Evolutionary conservation across 2,797 vertebrate species (phyloP).

Genomic region (Acropternis orthonyx): DNA sequence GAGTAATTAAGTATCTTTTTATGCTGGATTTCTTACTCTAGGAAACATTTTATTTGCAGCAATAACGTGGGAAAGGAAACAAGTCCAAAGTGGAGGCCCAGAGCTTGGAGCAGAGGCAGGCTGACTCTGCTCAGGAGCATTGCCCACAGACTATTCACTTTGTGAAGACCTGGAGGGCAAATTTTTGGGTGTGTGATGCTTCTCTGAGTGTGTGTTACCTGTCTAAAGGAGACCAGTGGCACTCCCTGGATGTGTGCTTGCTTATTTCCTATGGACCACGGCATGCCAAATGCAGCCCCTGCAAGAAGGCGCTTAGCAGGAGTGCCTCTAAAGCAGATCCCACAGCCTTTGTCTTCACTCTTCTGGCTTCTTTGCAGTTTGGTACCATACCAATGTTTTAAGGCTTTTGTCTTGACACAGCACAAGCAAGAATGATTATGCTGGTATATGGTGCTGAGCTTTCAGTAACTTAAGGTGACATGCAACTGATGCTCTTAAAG

Average conservation of each 20-base stretch:
- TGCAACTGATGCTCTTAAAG: neutral
- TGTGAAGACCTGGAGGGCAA: neutral
- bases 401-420: neutral
- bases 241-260: too few relatives aligned
- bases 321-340: too few relatives aligned
- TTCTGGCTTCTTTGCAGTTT: too few relatives aligned
- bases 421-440: neutral
- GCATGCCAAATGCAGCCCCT: too few relatives aligned
- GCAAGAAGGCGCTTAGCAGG: too few relatives aligned
- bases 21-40: neutral
- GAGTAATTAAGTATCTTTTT: slow-evolving; percentile 23
- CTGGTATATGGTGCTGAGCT: neutral
- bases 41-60: neutral
- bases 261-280: too few relatives aligned
- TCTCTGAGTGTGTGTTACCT: too few relatives aligned
- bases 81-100: neutral
- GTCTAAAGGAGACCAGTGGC: too few relatives aligned
- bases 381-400: too few relatives aligned
- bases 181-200: neutral
- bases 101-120: neutral
- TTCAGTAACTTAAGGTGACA: neutral
- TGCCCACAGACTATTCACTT: neutral
- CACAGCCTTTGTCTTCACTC: too few relatives aligned
- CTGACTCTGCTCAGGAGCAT: neutral
- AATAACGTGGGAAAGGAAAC: neutral